Percentiles rank a stretch among this genome's conserved stretches.
Evolutionary conservation across 2,888 invertebrate species (phyloP).

Genomic region (Muschampia plurimacula): DNA sequence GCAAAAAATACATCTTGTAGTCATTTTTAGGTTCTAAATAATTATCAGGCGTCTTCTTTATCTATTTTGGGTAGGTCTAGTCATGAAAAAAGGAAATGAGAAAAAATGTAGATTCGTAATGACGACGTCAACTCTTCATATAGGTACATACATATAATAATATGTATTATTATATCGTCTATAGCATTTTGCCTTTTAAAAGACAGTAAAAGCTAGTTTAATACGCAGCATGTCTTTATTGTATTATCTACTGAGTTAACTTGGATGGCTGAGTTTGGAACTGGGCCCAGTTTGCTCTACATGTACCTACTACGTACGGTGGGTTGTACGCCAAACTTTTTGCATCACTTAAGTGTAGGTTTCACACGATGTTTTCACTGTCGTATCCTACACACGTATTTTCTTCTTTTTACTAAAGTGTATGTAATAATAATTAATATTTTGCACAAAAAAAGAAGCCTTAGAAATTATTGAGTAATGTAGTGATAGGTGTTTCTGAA

Average conservation of each 20-base stretch:
- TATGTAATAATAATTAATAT: too few relatives aligned
- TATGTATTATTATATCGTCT: too few relatives aligned
- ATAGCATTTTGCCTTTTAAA: background rate
- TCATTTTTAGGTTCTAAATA: too few relatives aligned
- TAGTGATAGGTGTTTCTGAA: too few relatives aligned
- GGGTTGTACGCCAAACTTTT: constrained; percentile 15
- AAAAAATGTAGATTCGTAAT: background rate
- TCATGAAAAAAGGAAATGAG: background rate
- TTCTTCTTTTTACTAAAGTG: too few relatives aligned
- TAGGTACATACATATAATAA: too few relatives aligned
- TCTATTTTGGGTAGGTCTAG: too few relatives aligned
- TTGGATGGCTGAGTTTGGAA: constrained; percentile 9
- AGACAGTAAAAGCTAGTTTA: background rate
- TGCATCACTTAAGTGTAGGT: background rate
- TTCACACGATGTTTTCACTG: background rate
- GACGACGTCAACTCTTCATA: background rate
- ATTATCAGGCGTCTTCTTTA: too few relatives aligned
- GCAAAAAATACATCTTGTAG: too few relatives aligned
- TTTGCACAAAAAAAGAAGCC: too few relatives aligned
- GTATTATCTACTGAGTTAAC: background rate
- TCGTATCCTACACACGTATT: background rate
- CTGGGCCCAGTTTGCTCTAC: constrained; percentile 11
- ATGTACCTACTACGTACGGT: background rate
- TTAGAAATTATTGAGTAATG: too few relatives aligned
- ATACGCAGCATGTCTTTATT: background rate